Conservation (phyloP, 2,797 vertebrate genomes). For the Cephalopachus bancanus region DNA sequence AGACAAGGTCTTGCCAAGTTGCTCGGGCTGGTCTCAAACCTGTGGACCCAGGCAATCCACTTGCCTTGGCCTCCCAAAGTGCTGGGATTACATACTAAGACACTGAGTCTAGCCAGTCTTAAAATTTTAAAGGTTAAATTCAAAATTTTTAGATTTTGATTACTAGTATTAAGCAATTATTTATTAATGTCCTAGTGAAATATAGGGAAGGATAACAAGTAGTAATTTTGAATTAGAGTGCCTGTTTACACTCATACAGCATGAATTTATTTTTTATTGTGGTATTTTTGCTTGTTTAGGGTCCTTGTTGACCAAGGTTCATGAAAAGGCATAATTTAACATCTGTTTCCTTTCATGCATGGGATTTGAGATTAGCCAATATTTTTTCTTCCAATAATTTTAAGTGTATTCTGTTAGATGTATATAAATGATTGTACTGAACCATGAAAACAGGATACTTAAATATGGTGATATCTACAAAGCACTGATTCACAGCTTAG, state of each 20-base stretch:
- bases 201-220: neutral
- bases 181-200: neutral
- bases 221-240: neutral
- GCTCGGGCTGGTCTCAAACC: no score
- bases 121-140: neutral
- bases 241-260: neutral
- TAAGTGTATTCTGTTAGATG: neutral
- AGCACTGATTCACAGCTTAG: conserved; percentile 20
- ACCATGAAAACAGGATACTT: neutral
- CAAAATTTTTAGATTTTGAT: conserved; percentile 60
- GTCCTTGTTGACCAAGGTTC: neutral
- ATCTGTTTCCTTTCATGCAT: neutral
- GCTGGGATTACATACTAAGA: no score
- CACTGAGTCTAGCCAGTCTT: no score
- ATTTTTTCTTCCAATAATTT: conserved; percentile 54
- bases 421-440: conserved; percentile 23
- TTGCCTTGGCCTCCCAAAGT: no score
- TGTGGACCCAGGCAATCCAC: no score
- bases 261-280: neutral
- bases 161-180: neutral
- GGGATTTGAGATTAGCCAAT: neutral
- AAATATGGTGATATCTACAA: neutral
- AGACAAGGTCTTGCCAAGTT: no score
- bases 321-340: conserved; percentile 18
- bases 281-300: neutral